Evolutionary conservation across 2,113 vertebrate genomes (phyloP), one percentile per base, ranked within the genome.

Genomic region (Rallus limicola): DNA sequence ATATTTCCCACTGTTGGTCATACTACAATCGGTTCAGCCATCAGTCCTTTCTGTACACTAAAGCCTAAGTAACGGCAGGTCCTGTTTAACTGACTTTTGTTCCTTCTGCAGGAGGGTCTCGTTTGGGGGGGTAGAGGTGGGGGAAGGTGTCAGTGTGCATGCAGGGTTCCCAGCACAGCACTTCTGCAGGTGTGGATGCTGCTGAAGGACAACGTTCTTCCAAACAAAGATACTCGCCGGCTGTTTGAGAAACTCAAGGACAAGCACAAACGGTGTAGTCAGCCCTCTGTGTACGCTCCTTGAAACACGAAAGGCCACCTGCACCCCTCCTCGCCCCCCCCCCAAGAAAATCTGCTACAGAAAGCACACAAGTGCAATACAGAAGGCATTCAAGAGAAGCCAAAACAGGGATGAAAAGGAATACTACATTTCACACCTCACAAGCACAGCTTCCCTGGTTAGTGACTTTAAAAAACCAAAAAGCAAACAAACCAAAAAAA

Each of bases 161-260:
- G 2, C 2, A 5, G 24, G 2, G 50, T 55, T 71, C 69, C 60
- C 75, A 14, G 3, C 0, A 50, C 5, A 1, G 21, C 85, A 44
- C 55, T 82, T 88, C 23, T 74, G 88, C 82, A 53, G 92, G 86
- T 82, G 36, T 19, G 63, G 62, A 90, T 52, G 70, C 82, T 72
- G 78, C 70, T 56, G 78, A 64, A 75, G 21, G 53, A 44, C 26
- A 65, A 23, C 9, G 3, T n/a, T 13, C 56, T 63, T 24, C 62
- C 1, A 1, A 77, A 92, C 88, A 96, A 94, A 95, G 75, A 26
- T 82, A 79, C 9, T 34, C 18, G 12, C 33, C 64, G 65, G 60
- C 6, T 11, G 38, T 14, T 84, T 58, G 79, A 38, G 74, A 71
- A 85, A 92, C 0, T 0, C 1, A 16, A 56, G 17, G n/a, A 42